Evolutionary conservation across 2,113 vertebrate species (phyloP), one percentile per base, ranked within the genome.

Genomic region (Steatornis caripensis): DNA sequence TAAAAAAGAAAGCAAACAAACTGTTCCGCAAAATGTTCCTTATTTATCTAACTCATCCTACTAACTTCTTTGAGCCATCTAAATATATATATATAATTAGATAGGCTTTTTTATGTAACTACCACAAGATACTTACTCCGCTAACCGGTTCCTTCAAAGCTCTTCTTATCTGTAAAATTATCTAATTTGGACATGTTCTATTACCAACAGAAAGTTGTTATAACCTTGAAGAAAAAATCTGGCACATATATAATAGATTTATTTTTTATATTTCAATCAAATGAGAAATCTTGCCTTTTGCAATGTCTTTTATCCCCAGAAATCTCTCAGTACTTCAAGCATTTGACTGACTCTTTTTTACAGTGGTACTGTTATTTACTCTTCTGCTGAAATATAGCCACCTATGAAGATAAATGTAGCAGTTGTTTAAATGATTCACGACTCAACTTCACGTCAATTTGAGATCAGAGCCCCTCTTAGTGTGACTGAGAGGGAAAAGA

Each of bases 81-180:
- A 86, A 94, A 95, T 94, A 90, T 87, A 90, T 93, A 58, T 79
- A 90, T 91, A 90, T 93, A 96, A 96, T 96, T 90, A 94, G 87
- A 79, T 78, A 77, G 88, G 94, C 78, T 95, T 89, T 93, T 95
- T 96, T 95, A 95, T 96, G 30, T 91, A 96, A 90, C 93, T 68
- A 60, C 92, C 89, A 93, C 71, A 26, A 89, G 81, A 74, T 88
- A 86, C 84, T 95, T 54, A 62, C 13, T 90, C 72, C 5, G 10
- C 89, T 96, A 82, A 54, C 87, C 19, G 7, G 84, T 82, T 94
- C 87, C 82, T 70, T 84, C 89, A 76, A 58, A 94, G 91, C 95
- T 84, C 53, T 64, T 94, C 91, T 81, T 94, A 70, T 75, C 92
- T 77, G 54, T 70, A 29, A 82, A 93, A 94, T 58, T 49, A 72